Conservation (phyloP, 1,140 invertebrate genomes). For the Cherax destructor region DNA sequence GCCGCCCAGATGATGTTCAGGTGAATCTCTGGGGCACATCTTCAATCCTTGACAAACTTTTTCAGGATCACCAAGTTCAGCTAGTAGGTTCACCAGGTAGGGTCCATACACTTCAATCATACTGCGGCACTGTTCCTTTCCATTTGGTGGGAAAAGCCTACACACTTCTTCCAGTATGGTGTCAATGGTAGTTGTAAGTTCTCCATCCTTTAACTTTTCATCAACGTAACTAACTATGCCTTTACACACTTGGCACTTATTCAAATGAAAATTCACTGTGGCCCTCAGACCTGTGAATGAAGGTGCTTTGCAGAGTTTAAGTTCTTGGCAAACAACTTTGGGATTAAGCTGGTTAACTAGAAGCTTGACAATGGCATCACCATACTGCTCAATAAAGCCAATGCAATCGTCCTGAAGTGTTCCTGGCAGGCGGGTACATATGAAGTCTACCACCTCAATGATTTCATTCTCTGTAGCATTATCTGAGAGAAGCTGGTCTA, state of each 20-base stretch:
- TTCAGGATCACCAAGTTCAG: slow-evolving; percentile 76
- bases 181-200: slow-evolving; percentile 1
- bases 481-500: slow-evolving; percentile 82
- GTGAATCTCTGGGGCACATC: slow-evolving; percentile 76
- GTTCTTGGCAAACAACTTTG: slow-evolving; percentile 82
- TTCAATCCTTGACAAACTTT: slow-evolving; percentile 79
- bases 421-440: slow-evolving; percentile 85
- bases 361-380: slow-evolving; percentile 84
- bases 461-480: slow-evolving; percentile 85
- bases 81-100: slow-evolving; percentile 81
- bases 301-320: slow-evolving; percentile 80
- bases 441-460: slow-evolving; percentile 81
- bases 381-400: slow-evolving; percentile 87
- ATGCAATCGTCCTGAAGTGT: slow-evolving; percentile 83
- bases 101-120: slow-evolving; percentile 81
- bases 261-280: slow-evolving; percentile 1
- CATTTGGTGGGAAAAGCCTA: slow-evolving; percentile 1
- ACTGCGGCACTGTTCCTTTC: slow-evolving; percentile 78
- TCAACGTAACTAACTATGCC: slow-evolving; percentile 27
- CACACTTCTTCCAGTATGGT: slow-evolving; percentile 32
- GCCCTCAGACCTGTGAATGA: slow-evolving; percentile 33
- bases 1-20: slow-evolving; percentile 74
- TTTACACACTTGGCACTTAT: slow-evolving; percentile 53
- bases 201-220: slow-evolving; percentile 6
- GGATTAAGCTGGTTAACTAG: slow-evolving; percentile 84